Conservation (phyloP, 2,888 invertebrate species). For the Mayetiola destructor region DNA sequence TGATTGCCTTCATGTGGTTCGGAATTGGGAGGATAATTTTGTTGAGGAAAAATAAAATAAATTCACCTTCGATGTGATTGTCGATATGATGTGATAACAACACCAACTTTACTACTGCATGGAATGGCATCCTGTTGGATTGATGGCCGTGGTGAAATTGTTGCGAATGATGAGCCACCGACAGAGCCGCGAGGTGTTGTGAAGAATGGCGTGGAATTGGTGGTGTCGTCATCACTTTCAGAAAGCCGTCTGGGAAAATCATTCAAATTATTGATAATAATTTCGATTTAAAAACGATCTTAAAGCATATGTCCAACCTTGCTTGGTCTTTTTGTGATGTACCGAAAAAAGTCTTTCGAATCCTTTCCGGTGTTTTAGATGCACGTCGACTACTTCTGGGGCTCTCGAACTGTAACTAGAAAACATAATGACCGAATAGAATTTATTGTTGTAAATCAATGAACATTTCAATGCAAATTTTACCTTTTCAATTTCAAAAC, state of each 20-base stretch:
- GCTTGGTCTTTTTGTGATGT: slow-evolving; percentile 21
- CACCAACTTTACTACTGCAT: slow-evolving; percentile 62
- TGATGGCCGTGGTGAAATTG: slow-evolving; percentile 42
- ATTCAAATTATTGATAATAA: no score
- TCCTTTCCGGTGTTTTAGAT: slow-evolving; percentile 21
- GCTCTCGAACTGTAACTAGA: slow-evolving; percentile 15
- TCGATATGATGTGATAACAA: slow-evolving; percentile 78
- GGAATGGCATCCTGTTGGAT: slow-evolving; percentile 40
- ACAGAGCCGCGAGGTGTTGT: slow-evolving; percentile 22
- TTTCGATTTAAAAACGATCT: not conserved
- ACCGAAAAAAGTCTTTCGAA: slow-evolving; percentile 21
- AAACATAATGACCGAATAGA: not conserved
- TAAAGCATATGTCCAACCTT: slow-evolving; percentile 14
- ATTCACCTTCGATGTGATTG: slow-evolving; percentile 65
- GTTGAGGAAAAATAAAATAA: not conserved
- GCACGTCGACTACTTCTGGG: slow-evolving; percentile 19
- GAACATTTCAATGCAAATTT: slow-evolving; percentile 4
- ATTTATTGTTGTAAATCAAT: not conserved
- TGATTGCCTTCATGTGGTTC: no score
- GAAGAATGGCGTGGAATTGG: slow-evolving; percentile 19
- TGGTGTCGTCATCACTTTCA: slow-evolving; percentile 23
- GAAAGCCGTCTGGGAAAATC: slow-evolving; percentile 20
- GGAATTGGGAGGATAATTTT: no score
- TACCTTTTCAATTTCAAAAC: slow-evolving; percentile 16
- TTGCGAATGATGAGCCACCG: slow-evolving; percentile 23